These are phyloP conservation scores for Nothocercus nigrocapillus DNA, from an alignment of 2,113 vertebrate genomes.

Conservation along the genomic window DNA sequence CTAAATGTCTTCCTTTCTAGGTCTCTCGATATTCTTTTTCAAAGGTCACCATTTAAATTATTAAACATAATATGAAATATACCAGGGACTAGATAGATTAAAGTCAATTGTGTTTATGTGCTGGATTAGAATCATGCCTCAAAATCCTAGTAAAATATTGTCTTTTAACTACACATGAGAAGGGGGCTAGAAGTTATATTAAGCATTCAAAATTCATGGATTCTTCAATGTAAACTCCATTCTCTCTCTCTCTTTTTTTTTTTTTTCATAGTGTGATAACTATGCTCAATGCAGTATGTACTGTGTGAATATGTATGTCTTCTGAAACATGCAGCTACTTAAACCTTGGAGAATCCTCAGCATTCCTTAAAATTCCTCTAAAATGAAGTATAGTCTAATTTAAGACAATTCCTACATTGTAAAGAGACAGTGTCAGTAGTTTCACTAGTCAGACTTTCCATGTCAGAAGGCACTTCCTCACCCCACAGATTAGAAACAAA, in stretches of 20 bases:
- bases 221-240: not conserved
- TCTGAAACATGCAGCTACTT: not conserved
- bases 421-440: not conserved
- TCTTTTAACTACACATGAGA: not conserved
- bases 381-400: not conserved
- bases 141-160: not conserved
- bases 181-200: accelerated
- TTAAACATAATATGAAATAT: not conserved
- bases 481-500: not conserved
- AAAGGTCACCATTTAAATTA: not conserved
- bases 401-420: not conserved
- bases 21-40: not conserved
- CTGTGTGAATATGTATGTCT: not conserved
- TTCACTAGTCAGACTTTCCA: not conserved
- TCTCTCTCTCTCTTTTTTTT: not conserved
- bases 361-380: not conserved
- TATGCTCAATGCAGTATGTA: not conserved
- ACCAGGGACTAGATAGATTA: not conserved
- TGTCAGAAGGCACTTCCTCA: not conserved
- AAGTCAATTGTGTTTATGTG: not conserved
- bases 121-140: not conserved
- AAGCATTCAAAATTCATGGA: not conserved
- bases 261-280: not conserved
- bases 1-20: not conserved
- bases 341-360: not conserved